A percentile compares a stretch with the other conserved stretches of the same genome.
These are phyloP conservation scores for Epicampocera succincta DNA, from an alignment of 2,888 invertebrate species.

Conservation along the genomic window DNA sequence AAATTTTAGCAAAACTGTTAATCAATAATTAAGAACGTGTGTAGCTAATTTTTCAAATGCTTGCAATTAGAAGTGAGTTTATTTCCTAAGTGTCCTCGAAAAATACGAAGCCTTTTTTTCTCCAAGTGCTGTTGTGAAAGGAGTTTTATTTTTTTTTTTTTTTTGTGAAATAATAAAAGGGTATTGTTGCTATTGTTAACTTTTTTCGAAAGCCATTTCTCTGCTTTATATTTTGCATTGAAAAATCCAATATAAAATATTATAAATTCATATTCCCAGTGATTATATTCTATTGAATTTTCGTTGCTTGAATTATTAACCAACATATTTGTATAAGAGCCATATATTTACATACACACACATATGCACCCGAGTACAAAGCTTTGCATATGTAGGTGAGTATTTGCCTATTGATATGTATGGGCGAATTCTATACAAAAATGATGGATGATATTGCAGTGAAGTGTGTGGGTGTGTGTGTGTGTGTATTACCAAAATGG, in stretches of 20 bases:
- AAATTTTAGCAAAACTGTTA: too few species aligned
- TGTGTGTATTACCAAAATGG: conserved; percentile 29
- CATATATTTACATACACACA: neutral
- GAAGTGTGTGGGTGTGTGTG: neutral
- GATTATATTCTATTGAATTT: conserved; percentile 61
- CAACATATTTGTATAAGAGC: conserved; percentile 26
- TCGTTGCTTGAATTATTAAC: conserved; percentile 54
- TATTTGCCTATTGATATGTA: neutral
- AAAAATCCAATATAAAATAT: conserved; percentile 30
- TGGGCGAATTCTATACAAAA: conserved; percentile 13
- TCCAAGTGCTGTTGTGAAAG: neutral
- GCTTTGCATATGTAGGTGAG: neutral
- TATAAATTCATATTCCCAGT: conserved; percentile 60
- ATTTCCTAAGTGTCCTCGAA: too few species aligned
- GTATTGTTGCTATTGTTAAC: conserved; percentile 56
- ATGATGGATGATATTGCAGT: conserved; percentile 38
- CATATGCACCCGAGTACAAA: too few species aligned
- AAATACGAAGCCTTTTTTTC: conserved; percentile 3
- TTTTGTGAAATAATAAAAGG: conserved; percentile 52
- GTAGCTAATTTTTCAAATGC: too few species aligned
- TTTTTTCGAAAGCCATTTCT: conserved; percentile 14
- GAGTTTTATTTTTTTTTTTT: conserved; percentile 27
- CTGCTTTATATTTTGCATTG: conserved; percentile 32
- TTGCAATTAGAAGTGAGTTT: too few species aligned
- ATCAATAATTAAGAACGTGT: too few species aligned